Percentiles rank a stretch among this genome's conserved stretches.
Conservation (phyloP, 2,113 vertebrate species). For the Prionailurus viverrinus region DNA sequence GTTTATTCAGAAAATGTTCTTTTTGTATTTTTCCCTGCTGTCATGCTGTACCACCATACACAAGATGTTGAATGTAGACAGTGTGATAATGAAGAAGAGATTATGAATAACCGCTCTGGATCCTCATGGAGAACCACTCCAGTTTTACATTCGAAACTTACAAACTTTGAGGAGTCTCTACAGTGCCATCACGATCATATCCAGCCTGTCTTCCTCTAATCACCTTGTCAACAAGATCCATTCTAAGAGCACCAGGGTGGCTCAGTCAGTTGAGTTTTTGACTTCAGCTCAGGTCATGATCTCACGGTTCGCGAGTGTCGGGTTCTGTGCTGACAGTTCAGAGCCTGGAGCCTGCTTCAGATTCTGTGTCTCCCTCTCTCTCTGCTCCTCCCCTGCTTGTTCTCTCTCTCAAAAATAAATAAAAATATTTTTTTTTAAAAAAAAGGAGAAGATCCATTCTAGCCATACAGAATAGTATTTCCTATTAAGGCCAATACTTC, state of each 20-base stretch:
- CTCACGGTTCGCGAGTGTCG: too few species aligned
- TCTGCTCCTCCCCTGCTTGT: too few species aligned
- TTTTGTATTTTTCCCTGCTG: neutral
- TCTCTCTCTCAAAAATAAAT: too few species aligned
- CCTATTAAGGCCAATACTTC: neutral
- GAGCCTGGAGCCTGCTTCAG: too few species aligned
- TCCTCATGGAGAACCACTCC: neutral
- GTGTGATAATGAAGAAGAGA: neutral
- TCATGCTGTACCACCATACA: neutral
- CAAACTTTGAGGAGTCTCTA: neutral
- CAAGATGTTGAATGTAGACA: neutral
- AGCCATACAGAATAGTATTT: neutral
- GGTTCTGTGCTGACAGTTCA: too few species aligned
- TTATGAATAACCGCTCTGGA: neutral
- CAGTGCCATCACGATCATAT: neutral
- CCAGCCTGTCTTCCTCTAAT: neutral
- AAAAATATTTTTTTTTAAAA: too few species aligned
- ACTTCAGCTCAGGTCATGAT: too few species aligned
- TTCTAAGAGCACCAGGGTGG: neutral
- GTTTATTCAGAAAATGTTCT: neutral
- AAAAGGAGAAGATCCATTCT: neutral
- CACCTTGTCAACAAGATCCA: neutral
- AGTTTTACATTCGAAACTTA: neutral
- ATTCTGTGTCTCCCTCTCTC: too few species aligned
- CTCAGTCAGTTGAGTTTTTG: too few species aligned